A percentile compares a stretch with the other conserved stretches of the same genome.
Conservation (phyloP, 2,888 invertebrate genomes). For the Chaetogeoica ovagalla region DNA sequence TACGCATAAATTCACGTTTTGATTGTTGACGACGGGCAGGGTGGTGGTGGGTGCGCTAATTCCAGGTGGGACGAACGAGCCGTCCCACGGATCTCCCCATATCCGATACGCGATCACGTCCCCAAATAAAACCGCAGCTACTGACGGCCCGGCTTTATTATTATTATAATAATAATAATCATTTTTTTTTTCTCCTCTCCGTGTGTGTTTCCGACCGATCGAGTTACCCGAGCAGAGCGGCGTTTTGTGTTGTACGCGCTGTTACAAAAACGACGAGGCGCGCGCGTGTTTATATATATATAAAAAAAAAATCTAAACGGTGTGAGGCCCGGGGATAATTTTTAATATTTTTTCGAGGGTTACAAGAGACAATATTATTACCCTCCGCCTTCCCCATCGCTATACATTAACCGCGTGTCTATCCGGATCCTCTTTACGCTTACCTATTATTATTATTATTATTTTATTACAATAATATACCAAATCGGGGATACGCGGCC, state of each 20-base stretch:
- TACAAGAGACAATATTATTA: constrained; percentile 30
- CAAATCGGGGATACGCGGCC: constrained; percentile 46
- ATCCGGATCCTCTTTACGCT: neutral
- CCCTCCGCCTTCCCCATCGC: constrained; percentile 31
- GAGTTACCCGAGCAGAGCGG: constrained; percentile 19
- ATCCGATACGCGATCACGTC: constrained; percentile 11
- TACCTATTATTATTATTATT: too few relatives aligned
- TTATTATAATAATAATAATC: constrained; percentile 31
- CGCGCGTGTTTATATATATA: neutral
- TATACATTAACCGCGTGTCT: neutral
- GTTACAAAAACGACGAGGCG: constrained; percentile 20
- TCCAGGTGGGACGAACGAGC: constrained; percentile 51
- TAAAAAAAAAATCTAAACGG: constrained; percentile 26
- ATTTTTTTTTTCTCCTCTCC: constrained; percentile 30
- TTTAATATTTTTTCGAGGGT: constrained; percentile 33
- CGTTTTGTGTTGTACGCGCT: constrained; percentile 2
- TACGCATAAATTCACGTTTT: too few relatives aligned
- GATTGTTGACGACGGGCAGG: too few relatives aligned
- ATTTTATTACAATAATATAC: neutral
- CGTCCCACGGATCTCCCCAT: constrained; percentile 52
- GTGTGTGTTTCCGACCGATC: too few relatives aligned
- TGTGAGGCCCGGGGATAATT: constrained; percentile 25
- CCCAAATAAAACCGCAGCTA: constrained; percentile 49
- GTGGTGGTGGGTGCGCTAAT: constrained; percentile 44
- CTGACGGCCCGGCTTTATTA: neutral